These are phyloP conservation scores for Plumapathes pennacea DNA, from an alignment of 92 coral and sea anemone species.

Conservation along the genomic window DNA sequence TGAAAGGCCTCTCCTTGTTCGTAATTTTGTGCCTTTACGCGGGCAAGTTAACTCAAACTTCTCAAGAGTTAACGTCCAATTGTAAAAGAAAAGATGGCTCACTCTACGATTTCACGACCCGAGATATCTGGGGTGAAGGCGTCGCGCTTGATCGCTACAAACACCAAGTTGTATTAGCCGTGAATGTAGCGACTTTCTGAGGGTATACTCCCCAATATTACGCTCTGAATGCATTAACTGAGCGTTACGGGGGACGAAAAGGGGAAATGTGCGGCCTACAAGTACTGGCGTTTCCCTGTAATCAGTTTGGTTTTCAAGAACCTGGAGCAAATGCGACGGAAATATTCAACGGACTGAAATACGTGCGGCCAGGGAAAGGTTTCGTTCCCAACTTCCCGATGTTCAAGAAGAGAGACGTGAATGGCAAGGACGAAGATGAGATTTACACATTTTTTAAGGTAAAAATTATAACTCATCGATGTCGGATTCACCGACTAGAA, in stretches of 20 bases:
- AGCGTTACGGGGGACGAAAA: not conserved
- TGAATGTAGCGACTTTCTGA: constrained; percentile 91
- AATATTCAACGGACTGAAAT: constrained; percentile 69
- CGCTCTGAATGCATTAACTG: constrained; percentile 79
- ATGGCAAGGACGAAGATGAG: constrained; percentile 67
- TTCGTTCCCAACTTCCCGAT: constrained; percentile 69
- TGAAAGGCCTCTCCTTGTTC: too few species aligned
- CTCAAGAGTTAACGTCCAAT: too few species aligned
- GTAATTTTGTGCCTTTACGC: too few species aligned
- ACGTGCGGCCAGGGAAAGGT: constrained; percentile 83
- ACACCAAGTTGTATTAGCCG: constrained; percentile 65
- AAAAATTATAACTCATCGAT: too few species aligned
- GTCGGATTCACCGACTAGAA: too few species aligned
- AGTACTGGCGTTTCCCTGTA: constrained; percentile 80
- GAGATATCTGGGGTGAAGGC: constrained; percentile 24
- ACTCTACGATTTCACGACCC: constrained; percentile 43
- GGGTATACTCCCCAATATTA: constrained; percentile 68
- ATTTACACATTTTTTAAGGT: constrained; percentile 80
- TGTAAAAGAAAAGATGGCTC: too few species aligned
- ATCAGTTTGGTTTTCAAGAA: constrained; percentile 93
- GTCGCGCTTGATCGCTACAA: constrained; percentile 43
- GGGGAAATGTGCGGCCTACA: constrained; percentile 49
- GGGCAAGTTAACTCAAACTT: too few species aligned
- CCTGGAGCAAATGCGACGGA: constrained; percentile 72
- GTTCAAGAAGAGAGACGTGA: constrained; percentile 71